These are phyloP conservation scores for Phalacrocorax brasilianus DNA, from an alignment of 2,113 vertebrate genomes.

Conservation along the genomic window DNA sequence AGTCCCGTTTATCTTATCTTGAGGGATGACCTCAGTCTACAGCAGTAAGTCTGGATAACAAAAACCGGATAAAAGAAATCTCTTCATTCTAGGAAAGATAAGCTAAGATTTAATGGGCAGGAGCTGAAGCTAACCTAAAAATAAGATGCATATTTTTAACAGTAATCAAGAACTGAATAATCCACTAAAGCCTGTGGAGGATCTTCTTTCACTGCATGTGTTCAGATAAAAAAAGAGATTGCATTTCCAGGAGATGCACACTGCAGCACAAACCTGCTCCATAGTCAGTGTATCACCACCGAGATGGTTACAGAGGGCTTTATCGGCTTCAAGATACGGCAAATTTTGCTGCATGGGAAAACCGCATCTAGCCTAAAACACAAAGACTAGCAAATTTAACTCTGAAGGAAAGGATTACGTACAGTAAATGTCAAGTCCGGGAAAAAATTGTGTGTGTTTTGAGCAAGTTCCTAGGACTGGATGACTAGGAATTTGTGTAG, in stretches of 20 bases:
- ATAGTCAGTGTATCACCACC: not conserved
- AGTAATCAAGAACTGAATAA: not conserved
- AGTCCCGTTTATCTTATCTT: not conserved
- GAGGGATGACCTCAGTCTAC: not conserved
- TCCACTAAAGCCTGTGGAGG: not conserved
- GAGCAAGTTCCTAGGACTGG: not conserved
- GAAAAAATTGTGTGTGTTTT: not conserved
- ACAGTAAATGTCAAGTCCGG: not conserved
- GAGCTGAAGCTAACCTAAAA: slow-evolving; percentile 8
- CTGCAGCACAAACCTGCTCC: not conserved
- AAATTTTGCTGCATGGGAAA: not conserved
- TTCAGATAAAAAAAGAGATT: not conserved
- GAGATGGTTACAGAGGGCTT: not conserved
- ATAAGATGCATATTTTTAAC: slow-evolving; percentile 10
- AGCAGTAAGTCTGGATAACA: not conserved
- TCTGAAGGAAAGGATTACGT: not conserved
- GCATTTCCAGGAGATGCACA: not conserved
- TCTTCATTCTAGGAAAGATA: not conserved
- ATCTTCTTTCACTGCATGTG: not conserved
- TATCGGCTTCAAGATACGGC: not conserved
- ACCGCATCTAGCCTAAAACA: not conserved
- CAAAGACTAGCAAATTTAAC: not conserved
- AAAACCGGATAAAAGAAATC: not conserved
- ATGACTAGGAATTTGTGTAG: not conserved
- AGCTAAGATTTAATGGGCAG: not conserved